phyloP scores from a whole-genome alignment of 1,140 invertebrate genomes.

The Cotesia vestalis region DNA sequence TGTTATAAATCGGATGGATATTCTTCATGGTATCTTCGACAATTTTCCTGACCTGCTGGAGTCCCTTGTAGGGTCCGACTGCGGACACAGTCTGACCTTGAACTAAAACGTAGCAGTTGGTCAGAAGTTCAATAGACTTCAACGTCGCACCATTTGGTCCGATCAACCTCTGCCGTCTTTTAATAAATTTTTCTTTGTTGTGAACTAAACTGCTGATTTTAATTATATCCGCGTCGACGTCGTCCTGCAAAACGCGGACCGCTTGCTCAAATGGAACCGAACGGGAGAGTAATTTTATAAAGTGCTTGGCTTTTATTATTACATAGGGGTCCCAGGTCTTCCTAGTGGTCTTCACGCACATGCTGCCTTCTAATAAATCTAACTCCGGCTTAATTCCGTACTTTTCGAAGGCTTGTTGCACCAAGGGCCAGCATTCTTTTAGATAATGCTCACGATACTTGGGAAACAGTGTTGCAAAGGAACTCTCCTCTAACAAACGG shows the following conservation, averaged over 20 bases:
- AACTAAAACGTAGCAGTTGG: conserved; percentile 96
- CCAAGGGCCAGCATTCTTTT: conserved; percentile 93
- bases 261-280: conserved; percentile 98
- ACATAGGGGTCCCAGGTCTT: conserved; percentile 99
- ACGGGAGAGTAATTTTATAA: conserved; percentile 93
- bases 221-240: conserved; percentile 94
- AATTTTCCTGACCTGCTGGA: conserved; percentile 91
- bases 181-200: conserved; percentile 96
- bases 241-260: conserved; percentile 84
- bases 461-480: conserved; percentile 84
- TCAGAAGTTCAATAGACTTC: conserved; percentile 98
- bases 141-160: conserved; percentile 97
- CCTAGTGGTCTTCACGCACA: conserved; percentile 93
- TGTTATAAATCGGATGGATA: conserved; percentile 99
- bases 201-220: conserved; percentile 92
- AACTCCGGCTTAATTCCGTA: conserved; percentile 89
- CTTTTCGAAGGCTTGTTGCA: conserved; percentile 84
- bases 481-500: conserved; percentile 78
- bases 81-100: conserved; percentile 98
- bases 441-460: conserved; percentile 97
- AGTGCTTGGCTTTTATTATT: conserved; percentile 95
- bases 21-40: conserved; percentile 99
- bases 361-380: conserved; percentile 94
- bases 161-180: conserved; percentile 92
- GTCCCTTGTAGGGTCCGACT: conserved; percentile 93